phyloP scores from a whole-genome alignment of 2,888 invertebrate genomes.

The Drosophila formosana region DNA sequence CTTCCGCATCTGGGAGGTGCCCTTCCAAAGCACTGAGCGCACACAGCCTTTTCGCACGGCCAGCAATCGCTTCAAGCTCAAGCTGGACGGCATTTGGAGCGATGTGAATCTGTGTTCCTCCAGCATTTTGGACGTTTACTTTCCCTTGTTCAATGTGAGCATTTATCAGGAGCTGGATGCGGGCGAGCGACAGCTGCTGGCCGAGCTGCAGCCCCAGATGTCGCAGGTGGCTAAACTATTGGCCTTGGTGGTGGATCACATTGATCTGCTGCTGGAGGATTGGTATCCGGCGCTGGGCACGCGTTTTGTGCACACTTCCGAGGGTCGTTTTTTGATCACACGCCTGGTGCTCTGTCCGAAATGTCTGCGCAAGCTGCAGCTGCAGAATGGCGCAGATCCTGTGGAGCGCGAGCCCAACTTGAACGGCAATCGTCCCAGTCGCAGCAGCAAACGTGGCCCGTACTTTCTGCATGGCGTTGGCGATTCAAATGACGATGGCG shows the following conservation, averaged over 20 bases:
- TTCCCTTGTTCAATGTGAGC: conserved; percentile 87
- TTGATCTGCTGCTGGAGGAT: conserved; percentile 97
- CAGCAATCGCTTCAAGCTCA: conserved; percentile 88
- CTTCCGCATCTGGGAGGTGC: conserved; percentile 93
- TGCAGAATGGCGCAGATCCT: conserved; percentile 78
- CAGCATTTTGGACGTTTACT: conserved; percentile 93
- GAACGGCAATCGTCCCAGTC: conserved; percentile 65
- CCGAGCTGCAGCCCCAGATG: conserved; percentile 89
- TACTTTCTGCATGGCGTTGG: conserved; percentile 67
- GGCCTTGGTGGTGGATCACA: conserved; percentile 96
- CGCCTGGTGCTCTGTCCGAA: conserved; percentile 96
- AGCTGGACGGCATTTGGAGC: conserved; percentile 94
- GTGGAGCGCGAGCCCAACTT: conserved; percentile 52
- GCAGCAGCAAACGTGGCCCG: conserved; percentile 65
- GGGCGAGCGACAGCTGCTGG: conserved; percentile 81
- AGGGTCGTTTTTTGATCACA: conserved; percentile 97
- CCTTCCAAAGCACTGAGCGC: conserved; percentile 85
- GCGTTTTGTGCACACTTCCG: conserved; percentile 98
- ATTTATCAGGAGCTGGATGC: conserved; percentile 87
- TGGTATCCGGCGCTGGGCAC: conserved; percentile 99
- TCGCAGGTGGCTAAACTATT: conserved; percentile 93
- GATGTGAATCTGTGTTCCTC: conserved; percentile 92
- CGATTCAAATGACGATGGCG: conserved; percentile 75
- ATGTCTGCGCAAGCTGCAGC: conserved; percentile 88
- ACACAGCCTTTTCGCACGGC: conserved; percentile 86